These are phyloP conservation scores for Drosophila nr. medialis DNA, from an alignment of 2,888 invertebrate genomes.

Conservation along the genomic window DNA sequence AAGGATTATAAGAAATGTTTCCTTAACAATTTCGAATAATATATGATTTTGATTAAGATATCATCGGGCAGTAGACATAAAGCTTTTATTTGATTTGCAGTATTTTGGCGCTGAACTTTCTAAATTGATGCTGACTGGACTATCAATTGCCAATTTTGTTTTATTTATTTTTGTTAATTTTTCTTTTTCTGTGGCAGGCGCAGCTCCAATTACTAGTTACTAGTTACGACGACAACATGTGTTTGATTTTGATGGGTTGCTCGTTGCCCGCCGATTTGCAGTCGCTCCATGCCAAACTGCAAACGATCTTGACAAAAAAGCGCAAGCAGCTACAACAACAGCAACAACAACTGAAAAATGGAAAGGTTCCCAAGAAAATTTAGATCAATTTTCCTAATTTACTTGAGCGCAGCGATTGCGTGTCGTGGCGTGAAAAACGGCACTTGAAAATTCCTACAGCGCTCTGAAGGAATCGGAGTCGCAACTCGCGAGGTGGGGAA, in stretches of 20 bases:
- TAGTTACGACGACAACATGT: slow-evolving; percentile 51
- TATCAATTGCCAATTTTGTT: slow-evolving; percentile 5
- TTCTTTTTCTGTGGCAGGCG: neutral
- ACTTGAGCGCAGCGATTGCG: slow-evolving; percentile 79
- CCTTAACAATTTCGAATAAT: neutral
- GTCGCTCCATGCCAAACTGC: slow-evolving; percentile 21
- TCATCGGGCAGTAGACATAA: neutral
- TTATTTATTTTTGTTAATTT: slow-evolving; percentile 1
- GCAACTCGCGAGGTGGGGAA: slow-evolving; percentile 16
- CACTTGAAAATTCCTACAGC: slow-evolving; percentile 72
- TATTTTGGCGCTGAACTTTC: neutral
- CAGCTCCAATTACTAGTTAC: slow-evolving; percentile 8
- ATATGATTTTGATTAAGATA: neutral
- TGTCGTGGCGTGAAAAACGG: slow-evolving; percentile 81
- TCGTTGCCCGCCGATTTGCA: neutral
- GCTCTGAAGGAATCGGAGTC: slow-evolving; percentile 47
- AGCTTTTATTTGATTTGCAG: neutral
- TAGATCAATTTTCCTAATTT: slow-evolving; percentile 80
- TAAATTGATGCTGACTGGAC: neutral
- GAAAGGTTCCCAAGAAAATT: slow-evolving; percentile 80
- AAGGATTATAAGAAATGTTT: too few species aligned
- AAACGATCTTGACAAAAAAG: slow-evolving; percentile 56
- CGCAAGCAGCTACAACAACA: slow-evolving; percentile 30
- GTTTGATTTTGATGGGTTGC: slow-evolving; percentile 55
- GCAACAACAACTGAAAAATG: slow-evolving; percentile 41